Base-by-base conservation (phyloP, 2,888 invertebrate genomes). In the Pheosia tremula region DNA sequence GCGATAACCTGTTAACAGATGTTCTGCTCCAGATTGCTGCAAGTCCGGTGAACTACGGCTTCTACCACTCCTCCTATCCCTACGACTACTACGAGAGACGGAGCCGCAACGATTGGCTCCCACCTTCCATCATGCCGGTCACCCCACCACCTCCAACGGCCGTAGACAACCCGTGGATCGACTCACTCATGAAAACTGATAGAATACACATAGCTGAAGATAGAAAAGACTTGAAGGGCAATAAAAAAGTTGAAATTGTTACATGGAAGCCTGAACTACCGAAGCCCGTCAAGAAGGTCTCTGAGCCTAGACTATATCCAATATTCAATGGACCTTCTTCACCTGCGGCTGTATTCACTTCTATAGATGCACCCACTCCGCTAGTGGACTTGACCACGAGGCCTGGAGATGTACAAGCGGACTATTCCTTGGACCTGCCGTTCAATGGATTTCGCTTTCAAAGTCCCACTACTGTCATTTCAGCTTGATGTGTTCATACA, bases 31-130 rank as follows among this genome's bases (percentile, higher is more conserved):
- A 95, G 95, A 95, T 96, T 78, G 96, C 96, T 77, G 94, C 96
- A 74, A 96, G 94, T 88, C 96, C 96, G 84, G 80, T 97, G 66
- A 96, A 95, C 90, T 97, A 97, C 81, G 97, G 97, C 36, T 94
- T 97, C 58, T 97, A 97, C 83, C 96, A 24, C 24, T 24, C 96
- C 66, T 84, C 94, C 4, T 93, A 94, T 61, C 94, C 93, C 10
- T 87, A 91, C 68, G 92, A 92, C n/a, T 89, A 91, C 73, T 90
- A 86, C 60, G 94, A 94, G 67, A 92, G 89, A 71, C 78, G 94
- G 67, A 90, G 91, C 67, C 80, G 83, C 9, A 82, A 86, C 47
- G 83, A 86, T 66, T 90, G 89, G 89, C 82, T 83, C 0, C 71
- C 83, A 73, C 85, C 79, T 37, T 81, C 75, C 0, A 52, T 88